Percentiles rank a stretch among this genome's conserved stretches.
These are phyloP conservation scores for Drosophila bunnanda DNA, from an alignment of 2,888 invertebrate species.

Conservation along the genomic window DNA sequence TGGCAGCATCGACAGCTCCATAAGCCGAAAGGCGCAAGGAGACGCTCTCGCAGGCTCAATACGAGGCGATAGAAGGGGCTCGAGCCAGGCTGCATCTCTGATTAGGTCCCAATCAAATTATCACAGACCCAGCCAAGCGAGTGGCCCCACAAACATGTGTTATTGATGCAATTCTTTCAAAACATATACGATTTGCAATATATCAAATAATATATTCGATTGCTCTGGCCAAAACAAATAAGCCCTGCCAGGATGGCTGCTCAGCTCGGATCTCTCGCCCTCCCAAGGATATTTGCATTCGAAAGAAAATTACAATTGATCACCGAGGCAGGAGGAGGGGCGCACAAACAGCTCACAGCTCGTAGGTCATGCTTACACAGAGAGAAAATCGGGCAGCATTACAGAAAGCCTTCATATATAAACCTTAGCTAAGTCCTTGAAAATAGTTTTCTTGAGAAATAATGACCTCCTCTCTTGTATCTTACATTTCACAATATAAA, in stretches of 20 bases:
- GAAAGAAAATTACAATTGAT: conserved; percentile 80
- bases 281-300: conserved; percentile 69
- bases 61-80: conserved; percentile 1
- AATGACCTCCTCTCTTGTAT: no score
- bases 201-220: conserved; percentile 49
- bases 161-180: conserved; percentile 68
- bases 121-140: conserved; percentile 19
- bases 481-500: neutral
- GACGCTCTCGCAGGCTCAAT: conserved; percentile 12
- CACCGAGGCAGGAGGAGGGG: conserved; percentile 45
- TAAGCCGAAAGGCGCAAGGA: conserved; percentile 24
- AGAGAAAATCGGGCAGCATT: conserved; percentile 6
- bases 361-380: conserved; percentile 11
- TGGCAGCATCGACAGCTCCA: conserved; percentile 34
- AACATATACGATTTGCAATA: conserved; percentile 53
- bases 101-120: conserved; percentile 46
- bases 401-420: no score
- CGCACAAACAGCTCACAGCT: conserved; percentile 44
- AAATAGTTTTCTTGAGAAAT: neutral
- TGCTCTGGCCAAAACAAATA: conserved; percentile 60
- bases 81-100: conserved; percentile 4
- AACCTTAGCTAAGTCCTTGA: neutral
- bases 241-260: conserved; percentile 21
- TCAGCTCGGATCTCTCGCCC: conserved; percentile 6
- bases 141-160: conserved; percentile 53